Percentiles rank a stretch among this genome's conserved stretches.
Evolutionary conservation across 2,888 invertebrate genomes (phyloP).

Genomic region (Hyles lineata): DNA sequence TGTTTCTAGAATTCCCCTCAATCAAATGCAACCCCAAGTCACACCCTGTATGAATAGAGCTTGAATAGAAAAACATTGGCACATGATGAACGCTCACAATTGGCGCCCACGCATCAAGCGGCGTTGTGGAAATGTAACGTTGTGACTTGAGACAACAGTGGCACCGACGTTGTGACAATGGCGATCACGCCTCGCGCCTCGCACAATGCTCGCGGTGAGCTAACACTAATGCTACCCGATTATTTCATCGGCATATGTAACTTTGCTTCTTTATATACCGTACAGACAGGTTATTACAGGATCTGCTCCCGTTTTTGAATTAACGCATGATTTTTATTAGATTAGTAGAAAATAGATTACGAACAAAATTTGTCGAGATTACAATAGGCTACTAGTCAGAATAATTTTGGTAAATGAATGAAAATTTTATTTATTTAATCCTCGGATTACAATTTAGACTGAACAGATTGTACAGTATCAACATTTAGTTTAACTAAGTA

Average conservation of each 20-base stretch:
- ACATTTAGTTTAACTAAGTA: no score
- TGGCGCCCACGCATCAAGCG: slow-evolving; percentile 10
- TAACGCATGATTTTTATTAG: no score
- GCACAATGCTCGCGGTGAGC: slow-evolving; percentile 9
- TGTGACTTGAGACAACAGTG: slow-evolving; percentile 15
- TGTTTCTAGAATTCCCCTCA: no score
- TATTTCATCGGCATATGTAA: slow-evolving; percentile 8
- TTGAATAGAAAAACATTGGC: slow-evolving; percentile 11
- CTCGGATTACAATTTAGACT: no score
- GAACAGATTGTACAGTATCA: no score
- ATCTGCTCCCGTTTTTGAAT: no score
- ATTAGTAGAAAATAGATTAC: no score
- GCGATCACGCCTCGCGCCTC: slow-evolving; percentile 9
- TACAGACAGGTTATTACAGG: background rate
- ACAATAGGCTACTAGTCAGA: no score
- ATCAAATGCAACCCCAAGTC: background rate
- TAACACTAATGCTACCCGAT: slow-evolving; percentile 18
- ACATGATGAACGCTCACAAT: slow-evolving; percentile 19
- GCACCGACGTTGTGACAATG: slow-evolving; percentile 2
- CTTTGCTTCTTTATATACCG: background rate
- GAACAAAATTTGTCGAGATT: no score
- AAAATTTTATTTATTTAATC: no score
- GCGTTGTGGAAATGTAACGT: slow-evolving; percentile 1
- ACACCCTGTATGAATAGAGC: background rate
- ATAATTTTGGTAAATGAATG: no score